Evolutionary conservation across 2,888 invertebrate species (phyloP).

Genomic region (Plutella xylostella): DNA sequence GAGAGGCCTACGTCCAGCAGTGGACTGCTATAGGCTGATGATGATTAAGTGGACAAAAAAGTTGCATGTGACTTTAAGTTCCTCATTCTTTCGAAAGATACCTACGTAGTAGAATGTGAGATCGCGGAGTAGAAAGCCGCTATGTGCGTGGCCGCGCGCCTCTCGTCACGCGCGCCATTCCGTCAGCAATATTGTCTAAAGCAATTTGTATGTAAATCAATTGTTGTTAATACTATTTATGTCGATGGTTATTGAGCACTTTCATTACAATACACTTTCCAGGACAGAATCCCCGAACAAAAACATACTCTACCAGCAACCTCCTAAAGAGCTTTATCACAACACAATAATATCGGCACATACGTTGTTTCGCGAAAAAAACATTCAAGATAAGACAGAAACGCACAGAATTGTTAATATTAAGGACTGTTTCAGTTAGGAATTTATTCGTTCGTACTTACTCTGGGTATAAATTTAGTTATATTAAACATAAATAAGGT

Average conservation of each 20-base stretch:
- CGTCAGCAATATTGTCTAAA: constrained; percentile 68
- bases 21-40: too few species aligned
- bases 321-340: too few species aligned
- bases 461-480: constrained; percentile 57
- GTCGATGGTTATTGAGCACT: constrained; percentile 60
- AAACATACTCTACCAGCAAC: constrained; percentile 30
- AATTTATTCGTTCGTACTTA: constrained; percentile 20
- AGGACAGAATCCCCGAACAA: constrained; percentile 25
- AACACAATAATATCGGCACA: constrained; percentile 14
- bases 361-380: constrained; percentile 36
- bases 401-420: constrained; percentile 57
- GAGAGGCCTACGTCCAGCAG: too few species aligned
- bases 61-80: too few species aligned
- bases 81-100: too few species aligned
- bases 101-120: too few species aligned
- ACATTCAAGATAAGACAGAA: constrained; percentile 43
- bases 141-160: constrained; percentile 27
- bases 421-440: constrained; percentile 38
- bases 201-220: constrained; percentile 71
- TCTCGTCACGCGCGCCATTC: constrained; percentile 64
- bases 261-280: constrained; percentile 40
- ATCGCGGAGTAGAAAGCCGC: too few species aligned
- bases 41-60: too few species aligned
- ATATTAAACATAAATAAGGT: constrained; percentile 49
- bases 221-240: constrained; percentile 70